Base-by-base conservation (phyloP, 2,113 vertebrate genomes). In the Xenopus tropicalis region DNA sequence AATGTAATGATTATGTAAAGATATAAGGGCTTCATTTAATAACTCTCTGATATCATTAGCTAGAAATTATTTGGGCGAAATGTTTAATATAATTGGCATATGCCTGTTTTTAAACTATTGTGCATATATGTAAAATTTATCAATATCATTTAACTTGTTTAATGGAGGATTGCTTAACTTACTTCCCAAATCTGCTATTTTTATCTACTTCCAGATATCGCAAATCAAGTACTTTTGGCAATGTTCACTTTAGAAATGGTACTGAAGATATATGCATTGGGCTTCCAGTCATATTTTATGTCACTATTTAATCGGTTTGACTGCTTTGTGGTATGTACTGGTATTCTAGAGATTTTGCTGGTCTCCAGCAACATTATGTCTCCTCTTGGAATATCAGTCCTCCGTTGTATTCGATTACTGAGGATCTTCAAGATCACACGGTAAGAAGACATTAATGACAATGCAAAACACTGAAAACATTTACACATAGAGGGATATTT, bases 231-330 rank as follows among this genome's bases (percentile, higher is more conserved):
- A 46, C 90, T 99, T 63, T 89, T 99, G 2, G 74, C 88, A 0
- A 89, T 98, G 23, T 99, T 99, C 77, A 84, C 94, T 25, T 61
- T 93, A 0, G 97, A 99, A 88, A 99, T 98, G 96, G 82, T 98
- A 78, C 78, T 98, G 82, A 98, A 99, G 91, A 95, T 98, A 93
- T 99, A 95, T 0, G 95, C 95, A 0, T 85, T 98, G 84, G 97
- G 97, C 42, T 88, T 93, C 19, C 91, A 88, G 78, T 87, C 91
- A 44, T 98, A 98, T 83, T 98, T 98, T 83, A 94, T 99, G 94
- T 99, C 97, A 0, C 81, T 98, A 63, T 98, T 99, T 84, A 98
- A 99, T 81, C 96, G 97, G 42, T 98, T 99, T 1, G 97, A 99
- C 88, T 97, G 93, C 88, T 98, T 99, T 0, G 96, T 98, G 83